phyloP scores from a whole-genome alignment of 2,797 vertebrate genomes.

The Cirrhinus mrigala region DNA sequence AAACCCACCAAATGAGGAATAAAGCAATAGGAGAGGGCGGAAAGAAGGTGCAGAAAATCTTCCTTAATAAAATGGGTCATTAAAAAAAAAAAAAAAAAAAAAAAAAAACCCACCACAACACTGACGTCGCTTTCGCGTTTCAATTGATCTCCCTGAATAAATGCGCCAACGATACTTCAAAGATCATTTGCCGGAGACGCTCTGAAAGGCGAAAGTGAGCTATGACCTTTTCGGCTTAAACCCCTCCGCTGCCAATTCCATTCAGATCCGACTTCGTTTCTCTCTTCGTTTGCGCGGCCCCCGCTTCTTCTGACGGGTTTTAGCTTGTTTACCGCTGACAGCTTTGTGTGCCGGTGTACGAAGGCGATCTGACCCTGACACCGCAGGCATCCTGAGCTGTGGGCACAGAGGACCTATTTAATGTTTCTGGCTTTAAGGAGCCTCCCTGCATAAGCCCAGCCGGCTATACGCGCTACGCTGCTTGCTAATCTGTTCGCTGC shows the following conservation, averaged over 20 bases:
- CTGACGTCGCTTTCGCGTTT: not conserved
- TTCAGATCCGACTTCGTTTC: constrained; percentile 1
- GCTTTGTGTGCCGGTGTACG: constrained; percentile 37
- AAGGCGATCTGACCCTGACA: constrained; percentile 15
- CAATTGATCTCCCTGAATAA: constrained; percentile 23
- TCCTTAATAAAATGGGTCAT: constrained; percentile 44
- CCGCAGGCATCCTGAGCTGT: constrained; percentile 41
- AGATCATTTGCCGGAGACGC: constrained; percentile 20
- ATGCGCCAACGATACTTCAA: constrained; percentile 6
- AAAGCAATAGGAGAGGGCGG: constrained; percentile 36
- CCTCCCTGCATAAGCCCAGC: constrained; percentile 17
- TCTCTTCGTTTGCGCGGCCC: not conserved
- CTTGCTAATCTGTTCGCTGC: constrained; percentile 49
- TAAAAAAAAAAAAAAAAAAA: constrained; percentile 19
- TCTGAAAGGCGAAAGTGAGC: constrained; percentile 36
- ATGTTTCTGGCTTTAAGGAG: constrained; percentile 56
- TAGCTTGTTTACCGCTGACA: constrained; percentile 51
- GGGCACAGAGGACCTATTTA: constrained; percentile 59
- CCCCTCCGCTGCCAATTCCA: constrained; percentile 35
- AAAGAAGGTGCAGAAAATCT: constrained; percentile 49
- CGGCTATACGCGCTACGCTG: not conserved
- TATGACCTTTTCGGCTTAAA: constrained; percentile 37
- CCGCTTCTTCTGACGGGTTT: constrained; percentile 23
- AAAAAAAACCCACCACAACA: not conserved
- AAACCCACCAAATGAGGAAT: constrained; percentile 52